These are phyloP conservation scores for Boloria selene DNA, from an alignment of 2,888 invertebrate species.

Conservation along the genomic window DNA sequence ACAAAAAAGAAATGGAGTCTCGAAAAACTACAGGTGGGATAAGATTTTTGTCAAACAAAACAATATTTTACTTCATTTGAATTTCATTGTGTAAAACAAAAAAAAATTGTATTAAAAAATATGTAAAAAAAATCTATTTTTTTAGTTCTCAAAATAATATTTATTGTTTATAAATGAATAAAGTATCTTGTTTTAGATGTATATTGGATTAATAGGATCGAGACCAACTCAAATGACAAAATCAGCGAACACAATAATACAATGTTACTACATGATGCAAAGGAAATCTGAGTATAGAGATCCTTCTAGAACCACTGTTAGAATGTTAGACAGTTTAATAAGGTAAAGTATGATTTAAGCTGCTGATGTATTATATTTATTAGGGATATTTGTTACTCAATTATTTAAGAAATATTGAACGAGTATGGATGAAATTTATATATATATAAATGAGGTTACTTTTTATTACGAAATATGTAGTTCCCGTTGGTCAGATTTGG, in stretches of 20 bases:
- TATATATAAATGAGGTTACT: too few relatives aligned
- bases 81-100: too few relatives aligned
- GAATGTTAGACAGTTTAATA: conserved; percentile 93
- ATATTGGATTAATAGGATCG: conserved; percentile 88
- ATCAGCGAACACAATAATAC: conserved; percentile 87
- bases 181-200: conserved; percentile 82
- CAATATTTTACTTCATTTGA: too few relatives aligned
- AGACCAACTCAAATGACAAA: conserved; percentile 85
- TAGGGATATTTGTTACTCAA: not conserved
- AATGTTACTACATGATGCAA: conserved; percentile 89
- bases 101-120: too few relatives aligned
- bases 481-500: too few relatives aligned
- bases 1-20: conserved; percentile 74
- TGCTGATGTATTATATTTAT: too few relatives aligned
- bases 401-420: not conserved
- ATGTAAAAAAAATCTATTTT: not conserved
- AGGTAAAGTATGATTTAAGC: too few relatives aligned
- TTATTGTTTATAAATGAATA: not conserved
- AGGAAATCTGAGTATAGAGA: conserved; percentile 85
- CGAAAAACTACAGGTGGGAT: conserved; percentile 22
- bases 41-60: too few relatives aligned
- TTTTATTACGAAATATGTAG: too few relatives aligned
- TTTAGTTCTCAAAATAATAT: not conserved
- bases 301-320: conserved; percentile 91
- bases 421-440: too few relatives aligned